A percentile compares a stretch with the other conserved stretches of the same genome.
phyloP scores from a whole-genome alignment of 2,113 vertebrate genomes.

The Fregetta grallaria region DNA sequence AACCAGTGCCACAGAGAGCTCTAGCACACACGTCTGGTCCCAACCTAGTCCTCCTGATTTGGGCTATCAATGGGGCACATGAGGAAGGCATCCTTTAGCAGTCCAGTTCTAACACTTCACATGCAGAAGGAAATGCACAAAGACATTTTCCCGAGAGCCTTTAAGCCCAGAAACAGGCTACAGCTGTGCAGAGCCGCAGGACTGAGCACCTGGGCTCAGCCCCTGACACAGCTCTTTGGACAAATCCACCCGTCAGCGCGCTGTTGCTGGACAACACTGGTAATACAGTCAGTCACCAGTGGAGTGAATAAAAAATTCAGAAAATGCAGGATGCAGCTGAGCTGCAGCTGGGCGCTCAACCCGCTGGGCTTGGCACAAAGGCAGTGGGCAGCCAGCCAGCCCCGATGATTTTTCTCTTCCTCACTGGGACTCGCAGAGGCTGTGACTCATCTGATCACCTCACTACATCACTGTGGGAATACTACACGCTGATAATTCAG shows the following conservation, averaged over 20 bases:
- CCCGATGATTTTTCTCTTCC: neutral
- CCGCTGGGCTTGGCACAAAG: neutral
- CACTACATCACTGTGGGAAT: neutral
- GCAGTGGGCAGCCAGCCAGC: neutral
- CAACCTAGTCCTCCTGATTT: neutral
- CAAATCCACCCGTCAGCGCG: rapidly evolving
- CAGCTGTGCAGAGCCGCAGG: rapidly evolving
- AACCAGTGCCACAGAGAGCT: neutral
- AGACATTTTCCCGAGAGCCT: neutral
- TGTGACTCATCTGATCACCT: neutral
- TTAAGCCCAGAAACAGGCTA: neutral
- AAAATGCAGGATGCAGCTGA: neutral
- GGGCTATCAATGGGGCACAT: rapidly evolving
- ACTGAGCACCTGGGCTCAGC: rapidly evolving
- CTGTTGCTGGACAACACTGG: neutral
- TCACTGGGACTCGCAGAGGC: neutral
- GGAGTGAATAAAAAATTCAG: neutral
- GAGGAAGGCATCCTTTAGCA: neutral
- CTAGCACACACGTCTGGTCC: rapidly evolving
- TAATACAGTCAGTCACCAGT: rapidly evolving
- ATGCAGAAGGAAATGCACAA: neutral
- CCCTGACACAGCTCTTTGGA: rapidly evolving
- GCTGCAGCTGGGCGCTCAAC: neutral
- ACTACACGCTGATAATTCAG: rapidly evolving
- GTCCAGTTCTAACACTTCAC: neutral